A percentile compares a stretch with the other conserved stretches of the same genome.
These are phyloP conservation scores for Drosophila oshimai DNA, from an alignment of 1,140 invertebrate species.

Conservation along the genomic window DNA sequence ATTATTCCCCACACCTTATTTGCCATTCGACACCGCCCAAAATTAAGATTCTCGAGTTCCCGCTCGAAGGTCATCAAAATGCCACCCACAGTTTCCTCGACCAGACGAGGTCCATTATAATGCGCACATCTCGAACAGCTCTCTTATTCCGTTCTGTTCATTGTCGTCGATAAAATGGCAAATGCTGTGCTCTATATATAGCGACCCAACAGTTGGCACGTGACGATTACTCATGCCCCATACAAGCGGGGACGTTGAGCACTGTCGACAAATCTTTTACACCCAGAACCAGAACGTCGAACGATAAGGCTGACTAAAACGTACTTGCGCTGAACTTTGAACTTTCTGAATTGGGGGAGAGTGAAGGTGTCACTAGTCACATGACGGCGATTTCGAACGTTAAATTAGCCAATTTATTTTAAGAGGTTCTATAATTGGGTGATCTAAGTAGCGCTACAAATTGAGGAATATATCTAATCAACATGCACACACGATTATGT, in stretches of 20 bases:
- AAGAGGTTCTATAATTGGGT: constrained; percentile 28
- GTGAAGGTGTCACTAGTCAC: constrained; percentile 28
- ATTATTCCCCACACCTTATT: not conserved
- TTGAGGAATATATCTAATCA: not conserved
- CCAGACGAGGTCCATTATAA: constrained; percentile 17
- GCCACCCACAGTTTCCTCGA: constrained; percentile 6
- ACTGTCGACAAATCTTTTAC: constrained; percentile 23
- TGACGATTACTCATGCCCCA: constrained; percentile 60
- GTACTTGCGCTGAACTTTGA: constrained; percentile 25
- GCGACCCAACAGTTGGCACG: constrained; percentile 50
- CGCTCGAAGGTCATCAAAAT: constrained; percentile 7
- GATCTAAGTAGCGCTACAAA: constrained; percentile 7
- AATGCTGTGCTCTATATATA: constrained; percentile 57
- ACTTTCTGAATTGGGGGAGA: not conserved
- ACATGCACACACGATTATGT: no score
- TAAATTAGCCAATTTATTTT: constrained; percentile 43
- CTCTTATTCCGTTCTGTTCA: constrained; percentile 12
- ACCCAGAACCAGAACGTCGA: constrained; percentile 1
- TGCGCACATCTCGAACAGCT: constrained; percentile 37
- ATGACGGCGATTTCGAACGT: constrained; percentile 28
- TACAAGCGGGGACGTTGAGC: not conserved
- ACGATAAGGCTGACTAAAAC: constrained; percentile 3
- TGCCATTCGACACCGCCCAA: not conserved
- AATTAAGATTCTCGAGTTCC: constrained; percentile 1
- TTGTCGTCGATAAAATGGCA: constrained; percentile 43